phyloP scores from a whole-genome alignment of 2,888 invertebrate species.

The Willowsia nigromaculata region DNA sequence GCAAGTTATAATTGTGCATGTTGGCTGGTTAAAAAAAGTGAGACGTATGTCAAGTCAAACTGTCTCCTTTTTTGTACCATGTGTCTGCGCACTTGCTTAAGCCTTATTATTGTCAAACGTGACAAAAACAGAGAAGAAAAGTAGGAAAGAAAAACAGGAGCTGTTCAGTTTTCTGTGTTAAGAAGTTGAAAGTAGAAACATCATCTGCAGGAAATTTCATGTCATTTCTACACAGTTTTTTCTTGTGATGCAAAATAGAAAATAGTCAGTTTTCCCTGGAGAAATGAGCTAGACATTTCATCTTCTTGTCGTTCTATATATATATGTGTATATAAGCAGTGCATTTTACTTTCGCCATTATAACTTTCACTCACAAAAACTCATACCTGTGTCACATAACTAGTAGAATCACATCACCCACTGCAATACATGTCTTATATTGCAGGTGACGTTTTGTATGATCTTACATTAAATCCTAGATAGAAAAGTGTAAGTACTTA shows the following conservation, averaged over 20 bases:
- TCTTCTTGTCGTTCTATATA: neutral
- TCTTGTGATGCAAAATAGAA: neutral
- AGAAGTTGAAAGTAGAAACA: neutral
- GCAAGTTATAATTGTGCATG: neutral
- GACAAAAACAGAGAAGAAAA: neutral
- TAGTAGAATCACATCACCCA: too few relatives aligned
- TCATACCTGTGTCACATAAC: neutral
- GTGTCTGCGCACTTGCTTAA: too few relatives aligned
- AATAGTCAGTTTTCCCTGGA: neutral
- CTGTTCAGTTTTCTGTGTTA: neutral
- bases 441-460: neutral
- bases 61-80: neutral
- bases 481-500: neutral
- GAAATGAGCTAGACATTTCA: neutral
- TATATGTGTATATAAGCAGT: neutral
- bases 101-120: constrained; percentile 18
- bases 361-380: neutral
- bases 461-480: neutral
- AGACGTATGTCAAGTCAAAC: neutral
- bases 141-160: neutral
- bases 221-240: neutral
- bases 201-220: constrained; percentile 7
- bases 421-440: neutral
- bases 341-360: neutral
- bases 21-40: neutral